Evolutionary conservation across 2,888 invertebrate species (phyloP).

Genomic region (Drosophila dives): DNA sequence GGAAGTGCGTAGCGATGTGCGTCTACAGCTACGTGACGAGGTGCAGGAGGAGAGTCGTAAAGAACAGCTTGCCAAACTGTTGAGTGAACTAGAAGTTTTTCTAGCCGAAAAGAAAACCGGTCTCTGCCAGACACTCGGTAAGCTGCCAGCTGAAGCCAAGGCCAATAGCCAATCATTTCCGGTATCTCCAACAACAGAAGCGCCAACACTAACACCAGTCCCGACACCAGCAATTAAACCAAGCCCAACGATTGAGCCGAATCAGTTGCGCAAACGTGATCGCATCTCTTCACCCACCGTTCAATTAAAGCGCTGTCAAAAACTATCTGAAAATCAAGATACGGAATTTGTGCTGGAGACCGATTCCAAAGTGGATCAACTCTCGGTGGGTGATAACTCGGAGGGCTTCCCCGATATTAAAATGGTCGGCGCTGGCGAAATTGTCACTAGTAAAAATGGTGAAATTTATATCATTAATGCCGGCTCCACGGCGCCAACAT

Average conservation of each 20-base stretch:
- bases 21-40: conserved; percentile 53
- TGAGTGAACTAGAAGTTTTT: conserved; percentile 77
- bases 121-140: conserved; percentile 48
- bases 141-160: conserved; percentile 2
- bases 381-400: neutral
- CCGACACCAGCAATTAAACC: neutral
- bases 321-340: conserved; percentile 1
- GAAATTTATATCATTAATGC: conserved; percentile 69
- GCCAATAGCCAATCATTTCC: neutral
- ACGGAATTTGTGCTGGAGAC: conserved; percentile 26
- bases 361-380: conserved; percentile 24
- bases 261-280: conserved; percentile 28
- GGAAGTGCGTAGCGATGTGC: conserved; percentile 55
- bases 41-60: conserved; percentile 71
- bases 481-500: conserved; percentile 12
- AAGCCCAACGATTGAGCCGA: conserved; percentile 6
- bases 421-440: conserved; percentile 44
- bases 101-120: conserved; percentile 64
- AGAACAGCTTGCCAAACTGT: conserved; percentile 67
- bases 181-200: neutral
- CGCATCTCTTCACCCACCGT: conserved; percentile 14
- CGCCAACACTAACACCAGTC: neutral
- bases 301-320: conserved; percentile 21
- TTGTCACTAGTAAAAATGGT: conserved; percentile 54
- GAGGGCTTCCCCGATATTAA: conserved; percentile 37